These are phyloP conservation scores for Chromoteleia sp. DNA, from an alignment of 2,888 invertebrate species.

Conservation along the genomic window DNA sequence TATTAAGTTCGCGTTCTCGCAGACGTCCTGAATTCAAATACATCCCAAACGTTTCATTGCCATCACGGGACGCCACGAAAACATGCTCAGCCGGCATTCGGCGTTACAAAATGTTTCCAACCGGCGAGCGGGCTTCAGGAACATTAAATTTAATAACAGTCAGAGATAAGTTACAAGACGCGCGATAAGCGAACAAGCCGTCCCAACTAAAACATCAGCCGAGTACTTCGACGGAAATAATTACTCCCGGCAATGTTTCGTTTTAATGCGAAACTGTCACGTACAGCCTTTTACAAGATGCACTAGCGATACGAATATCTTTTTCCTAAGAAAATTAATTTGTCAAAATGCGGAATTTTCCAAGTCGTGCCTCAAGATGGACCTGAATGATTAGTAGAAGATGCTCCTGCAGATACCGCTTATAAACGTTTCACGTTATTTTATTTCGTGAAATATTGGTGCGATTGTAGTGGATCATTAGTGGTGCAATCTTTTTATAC, in stretches of 20 bases:
- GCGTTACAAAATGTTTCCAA: constrained; percentile 53
- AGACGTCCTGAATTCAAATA: constrained; percentile 70
- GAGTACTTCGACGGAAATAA: constrained; percentile 52
- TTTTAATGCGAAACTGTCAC: constrained; percentile 31
- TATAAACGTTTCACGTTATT: too few species aligned
- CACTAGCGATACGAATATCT: constrained; percentile 9
- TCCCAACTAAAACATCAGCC: constrained; percentile 30
- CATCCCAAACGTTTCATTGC: constrained; percentile 62
- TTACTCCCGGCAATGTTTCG: constrained; percentile 38
- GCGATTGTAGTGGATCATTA: too few species aligned
- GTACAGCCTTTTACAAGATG: constrained; percentile 27
- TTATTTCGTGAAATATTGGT: too few species aligned
- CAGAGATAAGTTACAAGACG: constrained; percentile 55
- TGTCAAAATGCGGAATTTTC: background rate
- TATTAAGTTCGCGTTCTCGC: constrained; percentile 69
- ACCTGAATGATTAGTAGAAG: background rate
- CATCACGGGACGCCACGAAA: constrained; percentile 46
- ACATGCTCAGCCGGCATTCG: constrained; percentile 21
- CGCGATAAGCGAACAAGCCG: constrained; percentile 55
- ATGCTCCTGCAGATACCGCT: too few species aligned
- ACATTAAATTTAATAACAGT: constrained; percentile 67
- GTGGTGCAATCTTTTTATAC: too few species aligned
- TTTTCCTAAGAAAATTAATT: constrained; percentile 9
- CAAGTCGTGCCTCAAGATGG: background rate
- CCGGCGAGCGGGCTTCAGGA: constrained; percentile 43